These are phyloP conservation scores for Ceraclea dissimilis DNA, from an alignment of 2,888 invertebrate genomes.

Conservation along the genomic window DNA sequence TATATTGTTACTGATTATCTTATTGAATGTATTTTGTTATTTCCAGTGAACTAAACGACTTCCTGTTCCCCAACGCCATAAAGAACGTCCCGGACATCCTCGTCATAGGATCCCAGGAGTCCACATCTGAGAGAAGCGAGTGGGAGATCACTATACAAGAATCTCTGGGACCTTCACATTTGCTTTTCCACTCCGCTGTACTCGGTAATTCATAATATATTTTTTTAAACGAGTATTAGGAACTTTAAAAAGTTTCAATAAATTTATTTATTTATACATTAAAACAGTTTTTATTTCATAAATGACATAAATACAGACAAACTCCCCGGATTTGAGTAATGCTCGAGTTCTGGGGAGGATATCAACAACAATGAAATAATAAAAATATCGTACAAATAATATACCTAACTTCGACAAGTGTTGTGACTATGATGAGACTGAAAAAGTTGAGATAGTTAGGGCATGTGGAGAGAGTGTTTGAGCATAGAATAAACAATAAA, in stretches of 20 bases:
- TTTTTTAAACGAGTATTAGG: too few relatives aligned
- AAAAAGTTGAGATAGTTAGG: too few relatives aligned
- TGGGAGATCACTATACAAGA: constrained; percentile 91
- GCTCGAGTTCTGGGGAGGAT: too few relatives aligned
- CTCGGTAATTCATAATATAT: constrained; percentile 62
- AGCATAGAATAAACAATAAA: too few relatives aligned
- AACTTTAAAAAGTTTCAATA: background rate
- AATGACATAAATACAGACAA: background rate
- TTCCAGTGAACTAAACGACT: constrained; percentile 76
- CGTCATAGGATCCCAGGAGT: constrained; percentile 91
- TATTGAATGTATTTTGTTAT: too few relatives aligned
- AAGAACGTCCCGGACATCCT: constrained; percentile 86
- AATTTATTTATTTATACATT: background rate
- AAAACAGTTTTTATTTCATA: background rate
- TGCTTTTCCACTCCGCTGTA: constrained; percentile 77
- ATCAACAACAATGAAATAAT: too few relatives aligned
- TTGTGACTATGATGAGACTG: too few relatives aligned
- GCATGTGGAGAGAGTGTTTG: too few relatives aligned
- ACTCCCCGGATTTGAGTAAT: too few relatives aligned
- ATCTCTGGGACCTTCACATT: constrained; percentile 87
- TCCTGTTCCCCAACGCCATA: constrained; percentile 77
- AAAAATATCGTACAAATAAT: too few relatives aligned
- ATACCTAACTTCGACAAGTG: too few relatives aligned
- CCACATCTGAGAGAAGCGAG: constrained; percentile 75
- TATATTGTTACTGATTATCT: too few relatives aligned